These are phyloP conservation scores for Lepidurus apus DNA, from an alignment of 1,140 invertebrate species.

Conservation along the genomic window DNA sequence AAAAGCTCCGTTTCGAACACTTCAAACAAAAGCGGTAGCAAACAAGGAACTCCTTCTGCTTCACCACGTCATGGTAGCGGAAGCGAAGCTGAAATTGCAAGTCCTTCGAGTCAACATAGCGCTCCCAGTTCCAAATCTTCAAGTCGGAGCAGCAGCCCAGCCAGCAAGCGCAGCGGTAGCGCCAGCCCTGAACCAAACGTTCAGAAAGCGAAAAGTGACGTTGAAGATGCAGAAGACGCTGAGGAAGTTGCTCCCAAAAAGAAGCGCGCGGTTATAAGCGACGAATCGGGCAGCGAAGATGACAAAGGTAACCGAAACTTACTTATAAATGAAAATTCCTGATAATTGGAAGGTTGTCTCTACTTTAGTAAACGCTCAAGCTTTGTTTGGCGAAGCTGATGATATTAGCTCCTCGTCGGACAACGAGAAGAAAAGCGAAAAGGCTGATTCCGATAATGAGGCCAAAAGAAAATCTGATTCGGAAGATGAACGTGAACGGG, in stretches of 20 bases:
- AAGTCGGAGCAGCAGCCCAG: conserved; percentile 26
- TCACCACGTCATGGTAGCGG: not conserved
- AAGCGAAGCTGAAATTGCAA: not conserved
- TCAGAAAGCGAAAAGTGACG: not conserved
- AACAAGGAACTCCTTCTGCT: conserved; percentile 16
- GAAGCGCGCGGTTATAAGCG: not conserved
- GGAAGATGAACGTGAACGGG: conserved; percentile 44
- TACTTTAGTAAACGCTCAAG: conserved; percentile 52
- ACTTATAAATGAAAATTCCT: not conserved
- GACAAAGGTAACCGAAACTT: not conserved
- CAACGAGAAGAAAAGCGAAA: conserved; percentile 28
- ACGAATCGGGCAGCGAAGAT: not conserved
- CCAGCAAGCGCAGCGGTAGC: conserved; percentile 3
- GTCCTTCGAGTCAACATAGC: not conserved
- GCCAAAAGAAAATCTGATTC: conserved; percentile 45
- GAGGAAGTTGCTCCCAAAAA: not conserved
- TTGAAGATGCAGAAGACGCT: not conserved
- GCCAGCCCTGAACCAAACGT: not conserved
- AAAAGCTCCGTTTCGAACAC: not conserved
- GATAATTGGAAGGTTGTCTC: not conserved
- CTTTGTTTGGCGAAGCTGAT: conserved; percentile 86
- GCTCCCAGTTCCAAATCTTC: not conserved
- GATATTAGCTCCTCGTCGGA: conserved; percentile 65
- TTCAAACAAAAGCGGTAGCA: not conserved
- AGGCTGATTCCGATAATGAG: conserved; percentile 58